Percentiles rank a stretch among this genome's conserved stretches.
Conservation (phyloP, 2,113 vertebrate genomes). For the Gavia stellata region DNA sequence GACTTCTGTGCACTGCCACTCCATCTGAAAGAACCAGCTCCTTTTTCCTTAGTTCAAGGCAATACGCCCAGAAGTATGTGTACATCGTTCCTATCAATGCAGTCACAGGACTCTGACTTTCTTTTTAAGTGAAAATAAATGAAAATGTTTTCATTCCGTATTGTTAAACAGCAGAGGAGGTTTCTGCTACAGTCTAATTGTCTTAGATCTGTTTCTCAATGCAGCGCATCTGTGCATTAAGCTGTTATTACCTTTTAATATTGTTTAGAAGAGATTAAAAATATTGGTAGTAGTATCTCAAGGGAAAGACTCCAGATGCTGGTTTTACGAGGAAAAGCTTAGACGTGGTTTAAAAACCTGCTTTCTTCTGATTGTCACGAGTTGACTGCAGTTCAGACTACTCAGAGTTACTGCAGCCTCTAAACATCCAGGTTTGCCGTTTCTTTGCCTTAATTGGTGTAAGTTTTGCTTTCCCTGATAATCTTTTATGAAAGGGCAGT, state of each 20-base stretch:
- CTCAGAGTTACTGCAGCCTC: not conserved
- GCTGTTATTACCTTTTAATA: not conserved
- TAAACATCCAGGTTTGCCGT: not conserved
- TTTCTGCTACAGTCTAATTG: slow-evolving; percentile 3
- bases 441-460: not conserved
- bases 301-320: not conserved
- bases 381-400: not conserved
- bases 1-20: slow-evolving; percentile 34
- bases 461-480: slow-evolving; percentile 4
- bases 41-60: slow-evolving; percentile 60
- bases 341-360: not conserved
- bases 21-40: slow-evolving; percentile 57
- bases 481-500: not conserved
- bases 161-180: not conserved
- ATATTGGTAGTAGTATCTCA: not conserved
- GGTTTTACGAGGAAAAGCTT: not conserved
- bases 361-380: not conserved
- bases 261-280: not conserved
- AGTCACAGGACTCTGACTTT: slow-evolving; percentile 32
- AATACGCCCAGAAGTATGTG: not conserved
- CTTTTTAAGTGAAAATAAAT: slow-evolving; percentile 48
- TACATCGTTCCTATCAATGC: slow-evolving; percentile 45
- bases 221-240: not conserved
- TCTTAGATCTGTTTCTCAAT: slow-evolving; percentile 8
- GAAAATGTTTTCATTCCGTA: not conserved